phyloP scores from a whole-genome alignment of 2,113 vertebrate genomes.

The Sphaerodactylus townsendi region DNA sequence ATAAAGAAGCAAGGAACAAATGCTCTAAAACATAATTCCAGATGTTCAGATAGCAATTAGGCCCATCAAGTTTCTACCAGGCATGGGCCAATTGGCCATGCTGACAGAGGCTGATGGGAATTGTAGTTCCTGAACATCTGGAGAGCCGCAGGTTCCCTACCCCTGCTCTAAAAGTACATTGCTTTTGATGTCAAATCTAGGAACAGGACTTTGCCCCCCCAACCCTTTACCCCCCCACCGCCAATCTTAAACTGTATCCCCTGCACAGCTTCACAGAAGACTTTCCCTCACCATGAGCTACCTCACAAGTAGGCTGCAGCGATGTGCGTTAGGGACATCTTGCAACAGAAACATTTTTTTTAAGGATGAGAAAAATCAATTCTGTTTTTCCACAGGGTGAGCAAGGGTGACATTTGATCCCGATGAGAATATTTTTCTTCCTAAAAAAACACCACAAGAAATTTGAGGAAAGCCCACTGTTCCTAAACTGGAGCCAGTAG shows the following conservation, averaged over 20 bases:
- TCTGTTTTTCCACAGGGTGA: not conserved
- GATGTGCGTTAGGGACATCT: not conserved
- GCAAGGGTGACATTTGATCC: not conserved
- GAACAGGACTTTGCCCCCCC: not conserved
- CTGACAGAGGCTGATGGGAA: too few species aligned
- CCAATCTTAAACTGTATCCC: not conserved
- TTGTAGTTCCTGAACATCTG: too few species aligned
- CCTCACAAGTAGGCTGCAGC: not conserved
- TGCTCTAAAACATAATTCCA: not conserved
- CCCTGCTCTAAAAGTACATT: too few species aligned
- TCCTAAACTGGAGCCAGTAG: not conserved
- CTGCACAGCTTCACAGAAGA: not conserved
- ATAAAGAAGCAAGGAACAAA: not conserved
- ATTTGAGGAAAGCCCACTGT: not conserved
- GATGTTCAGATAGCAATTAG: too few species aligned
- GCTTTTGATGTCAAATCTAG: not conserved
- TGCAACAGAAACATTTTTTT: too few species aligned
- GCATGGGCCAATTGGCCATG: too few species aligned
- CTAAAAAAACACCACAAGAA: not conserved
- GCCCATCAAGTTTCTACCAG: too few species aligned
- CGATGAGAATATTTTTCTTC: not conserved
- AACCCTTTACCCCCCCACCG: not conserved
- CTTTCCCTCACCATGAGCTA: not conserved
- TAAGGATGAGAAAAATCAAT: not conserved
- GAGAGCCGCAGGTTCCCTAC: too few species aligned